These are phyloP conservation scores for Kuschelorhynchus macadamiae DNA, from an alignment of 2,888 invertebrate genomes.

Conservation along the genomic window DNA sequence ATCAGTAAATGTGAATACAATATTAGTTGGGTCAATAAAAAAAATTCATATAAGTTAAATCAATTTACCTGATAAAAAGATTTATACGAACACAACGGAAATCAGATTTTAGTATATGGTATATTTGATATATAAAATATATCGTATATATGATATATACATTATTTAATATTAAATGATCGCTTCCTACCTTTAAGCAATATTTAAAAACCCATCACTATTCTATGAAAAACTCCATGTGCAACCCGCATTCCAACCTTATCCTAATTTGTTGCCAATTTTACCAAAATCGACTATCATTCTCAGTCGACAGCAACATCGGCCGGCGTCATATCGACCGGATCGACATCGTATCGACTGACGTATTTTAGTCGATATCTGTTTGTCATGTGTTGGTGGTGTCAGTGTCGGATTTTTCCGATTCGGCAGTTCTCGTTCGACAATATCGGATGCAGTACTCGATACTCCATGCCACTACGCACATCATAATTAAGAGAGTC, in stretches of 20 bases:
- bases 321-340: constrained; percentile 22
- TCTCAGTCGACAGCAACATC: constrained; percentile 34
- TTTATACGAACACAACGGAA: background rate
- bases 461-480: constrained; percentile 78
- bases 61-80: background rate
- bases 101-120: no score
- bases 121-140: no score
- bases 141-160: no score
- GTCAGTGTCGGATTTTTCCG: constrained; percentile 60
- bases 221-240: no score
- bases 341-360: constrained; percentile 41
- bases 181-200: no score
- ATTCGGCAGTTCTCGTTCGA: constrained; percentile 63
- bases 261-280: background rate
- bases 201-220: no score
- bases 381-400: constrained; percentile 61
- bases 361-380: constrained; percentile 53
- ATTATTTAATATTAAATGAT: no score
- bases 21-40: no score
- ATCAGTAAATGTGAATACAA: no score
- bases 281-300: constrained; percentile 34
- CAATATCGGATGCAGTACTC: constrained; percentile 71
- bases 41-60: no score
- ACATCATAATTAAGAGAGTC: constrained; percentile 78
- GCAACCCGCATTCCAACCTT: no score